Evolutionary conservation across 2,113 vertebrate genomes (phyloP), one percentile per base, ranked within the genome.

Genomic region (Colius striatus): DNA sequence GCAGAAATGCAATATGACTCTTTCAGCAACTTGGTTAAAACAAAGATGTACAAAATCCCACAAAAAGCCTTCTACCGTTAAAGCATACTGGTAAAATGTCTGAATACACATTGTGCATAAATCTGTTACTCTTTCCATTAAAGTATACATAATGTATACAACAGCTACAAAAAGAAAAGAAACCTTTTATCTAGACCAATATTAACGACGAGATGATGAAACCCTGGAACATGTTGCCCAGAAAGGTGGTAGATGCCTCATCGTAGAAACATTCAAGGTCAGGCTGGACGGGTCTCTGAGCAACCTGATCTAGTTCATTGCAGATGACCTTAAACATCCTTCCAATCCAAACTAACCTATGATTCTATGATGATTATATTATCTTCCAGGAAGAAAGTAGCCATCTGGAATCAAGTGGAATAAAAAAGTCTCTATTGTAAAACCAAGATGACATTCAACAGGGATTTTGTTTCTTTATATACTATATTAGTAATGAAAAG

Each of bases 231-330:
- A 41, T 41, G 38, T 41, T 41, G 38, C 38, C 38, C 38, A 41
- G 38, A 41, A 12, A 41, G 38, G 38, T 41, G 38, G 12, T 41
- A 41, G 38, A 41, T 41, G 38, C 38, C 38, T 41, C 9, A 41
- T 12, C 38, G 25, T 22, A 21, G 41, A 67, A 76, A 41, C 23
- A 38, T 50, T 73, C 12, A 60, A 34, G 0, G 1, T 30, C 58
- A 71, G 41, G 62, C 0, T 65, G 45, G 54, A 74, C 0, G 0
- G 15, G 12, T 29, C 41, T 55, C 48, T 62, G 57, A 72, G 47
- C 7, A 61, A 43, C 18, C 29, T 29, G 16, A 50, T 36, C 36
- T 29, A 29, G 21, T 25, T 41, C 29, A 62, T 12, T 41, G 38
- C 38, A 66, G 25, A 57, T 18, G 16, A 32, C 1, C 18, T 65